Evolutionary conservation across 1,140 invertebrate genomes (phyloP).

Genomic region (Vanessa tameamea): DNA sequence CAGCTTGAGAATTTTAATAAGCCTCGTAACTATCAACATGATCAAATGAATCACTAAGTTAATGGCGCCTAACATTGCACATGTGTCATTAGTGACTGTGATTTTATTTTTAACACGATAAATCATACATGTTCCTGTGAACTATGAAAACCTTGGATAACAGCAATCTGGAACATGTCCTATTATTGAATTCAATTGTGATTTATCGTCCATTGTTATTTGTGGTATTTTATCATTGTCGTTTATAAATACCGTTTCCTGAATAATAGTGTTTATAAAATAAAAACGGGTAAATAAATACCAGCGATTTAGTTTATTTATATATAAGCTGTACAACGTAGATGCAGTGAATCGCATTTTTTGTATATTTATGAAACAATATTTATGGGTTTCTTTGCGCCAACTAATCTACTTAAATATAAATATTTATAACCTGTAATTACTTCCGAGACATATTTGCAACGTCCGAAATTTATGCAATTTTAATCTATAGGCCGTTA

Average conservation of each 20-base stretch:
- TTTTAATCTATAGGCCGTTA: slow-evolving; percentile 81
- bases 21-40: slow-evolving; percentile 19
- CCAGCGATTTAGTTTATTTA: neutral
- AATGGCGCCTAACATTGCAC: slow-evolving; percentile 12
- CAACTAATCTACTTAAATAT: too few species aligned
- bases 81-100: slow-evolving; percentile 23
- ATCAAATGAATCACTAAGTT: slow-evolving; percentile 30
- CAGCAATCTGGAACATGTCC: slow-evolving; percentile 34
- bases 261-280: neutral
- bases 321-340: too few species aligned
- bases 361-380: too few species aligned
- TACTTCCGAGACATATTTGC: too few species aligned
- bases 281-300: neutral
- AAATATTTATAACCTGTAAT: too few species aligned
- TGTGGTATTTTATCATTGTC: slow-evolving; percentile 25
- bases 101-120: slow-evolving; percentile 24
- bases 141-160: slow-evolving; percentile 29
- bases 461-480: neutral
- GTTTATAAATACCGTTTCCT: neutral
- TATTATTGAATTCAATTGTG: slow-evolving; percentile 19
- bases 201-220: slow-evolving; percentile 29
- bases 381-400: too few species aligned
- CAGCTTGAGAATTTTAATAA: slow-evolving; percentile 24
- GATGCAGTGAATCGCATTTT: too few species aligned
- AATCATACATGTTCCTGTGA: slow-evolving; percentile 27